A percentile compares a stretch with the other conserved stretches of the same genome.
phyloP scores from a whole-genome alignment of 2,113 vertebrate genomes.

The Pterocles burchelli region DNA sequence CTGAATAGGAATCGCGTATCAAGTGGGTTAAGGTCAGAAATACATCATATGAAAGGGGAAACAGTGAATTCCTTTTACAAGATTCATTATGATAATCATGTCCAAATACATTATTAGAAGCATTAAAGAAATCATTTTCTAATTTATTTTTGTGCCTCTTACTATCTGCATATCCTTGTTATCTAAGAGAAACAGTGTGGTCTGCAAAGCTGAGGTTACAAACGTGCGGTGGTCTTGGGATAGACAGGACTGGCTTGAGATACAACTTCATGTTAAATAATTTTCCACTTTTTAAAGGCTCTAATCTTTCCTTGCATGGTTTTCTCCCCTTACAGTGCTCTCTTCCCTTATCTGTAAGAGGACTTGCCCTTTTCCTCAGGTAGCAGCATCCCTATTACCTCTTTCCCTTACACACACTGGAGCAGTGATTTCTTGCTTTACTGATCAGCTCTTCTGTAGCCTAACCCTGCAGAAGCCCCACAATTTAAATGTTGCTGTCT shows the following conservation, averaged over 20 bases:
- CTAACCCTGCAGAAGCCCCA: constrained; percentile 19
- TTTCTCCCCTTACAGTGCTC: constrained; percentile 24
- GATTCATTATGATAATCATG: constrained; percentile 69
- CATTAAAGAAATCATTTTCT: constrained; percentile 61
- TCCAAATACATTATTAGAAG: constrained; percentile 58
- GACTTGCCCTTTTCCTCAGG: constrained; percentile 49
- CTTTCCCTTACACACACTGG: neutral
- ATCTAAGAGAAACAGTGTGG: constrained; percentile 57
- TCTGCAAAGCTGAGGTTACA: constrained; percentile 61
- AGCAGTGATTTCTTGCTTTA: constrained; percentile 41
- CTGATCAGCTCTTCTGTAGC: neutral
- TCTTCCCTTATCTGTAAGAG: constrained; percentile 51
- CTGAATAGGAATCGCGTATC: constrained; percentile 49
- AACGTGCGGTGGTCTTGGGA: neutral
- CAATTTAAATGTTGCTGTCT: constrained; percentile 27
- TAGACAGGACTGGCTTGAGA: constrained; percentile 19
- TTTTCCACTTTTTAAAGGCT: constrained; percentile 20
- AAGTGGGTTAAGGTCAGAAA: constrained; percentile 51
- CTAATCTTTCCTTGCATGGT: constrained; percentile 39
- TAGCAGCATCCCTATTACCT: constrained; percentile 54
- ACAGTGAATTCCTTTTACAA: constrained; percentile 60
- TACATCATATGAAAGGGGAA: constrained; percentile 33
- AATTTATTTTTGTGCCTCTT: constrained; percentile 67
- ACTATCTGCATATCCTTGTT: constrained; percentile 56
- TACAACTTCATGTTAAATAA: constrained; percentile 49